Conservation (phyloP, 2,888 invertebrate species). For the Proisotoma minuta region DNA sequence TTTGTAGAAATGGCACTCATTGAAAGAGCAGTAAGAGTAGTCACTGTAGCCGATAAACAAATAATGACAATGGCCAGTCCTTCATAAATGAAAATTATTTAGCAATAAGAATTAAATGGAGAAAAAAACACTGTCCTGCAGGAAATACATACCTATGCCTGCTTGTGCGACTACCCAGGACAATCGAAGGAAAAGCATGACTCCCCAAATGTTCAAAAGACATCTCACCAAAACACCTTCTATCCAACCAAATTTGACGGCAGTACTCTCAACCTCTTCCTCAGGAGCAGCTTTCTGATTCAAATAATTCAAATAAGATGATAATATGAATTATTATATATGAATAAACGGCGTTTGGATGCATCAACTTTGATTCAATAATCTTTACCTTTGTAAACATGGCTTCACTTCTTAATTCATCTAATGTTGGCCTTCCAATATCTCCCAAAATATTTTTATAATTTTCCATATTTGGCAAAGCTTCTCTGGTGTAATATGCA, state of each 20-base stretch:
- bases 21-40: conserved; percentile 44
- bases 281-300: conserved; percentile 35
- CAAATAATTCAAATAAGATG: neutral
- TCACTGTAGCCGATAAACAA: conserved; percentile 45
- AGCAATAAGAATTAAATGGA: neutral
- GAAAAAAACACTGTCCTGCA: neutral
- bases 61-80: conserved; percentile 47
- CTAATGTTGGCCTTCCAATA: conserved; percentile 43
- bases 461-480: conserved; percentile 46
- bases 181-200: conserved; percentile 59
- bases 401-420: conserved; percentile 46
- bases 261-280: conserved; percentile 27
- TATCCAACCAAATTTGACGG: conserved; percentile 47
- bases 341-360: too few relatives aligned
- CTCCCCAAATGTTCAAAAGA: conserved; percentile 56
- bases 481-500: conserved; percentile 47
- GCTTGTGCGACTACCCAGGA: conserved; percentile 60
- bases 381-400: conserved; percentile 45
- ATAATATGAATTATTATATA: too few relatives aligned
- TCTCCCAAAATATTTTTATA: conserved; percentile 42
- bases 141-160: conserved; percentile 49
- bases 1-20: conserved; percentile 45
- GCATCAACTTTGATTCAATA: neutral
- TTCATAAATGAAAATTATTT: too few relatives aligned
- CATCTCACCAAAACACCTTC: conserved; percentile 50